Base-by-base conservation (phyloP, 1,140 invertebrate genomes). In the Panonychus citri region DNA sequence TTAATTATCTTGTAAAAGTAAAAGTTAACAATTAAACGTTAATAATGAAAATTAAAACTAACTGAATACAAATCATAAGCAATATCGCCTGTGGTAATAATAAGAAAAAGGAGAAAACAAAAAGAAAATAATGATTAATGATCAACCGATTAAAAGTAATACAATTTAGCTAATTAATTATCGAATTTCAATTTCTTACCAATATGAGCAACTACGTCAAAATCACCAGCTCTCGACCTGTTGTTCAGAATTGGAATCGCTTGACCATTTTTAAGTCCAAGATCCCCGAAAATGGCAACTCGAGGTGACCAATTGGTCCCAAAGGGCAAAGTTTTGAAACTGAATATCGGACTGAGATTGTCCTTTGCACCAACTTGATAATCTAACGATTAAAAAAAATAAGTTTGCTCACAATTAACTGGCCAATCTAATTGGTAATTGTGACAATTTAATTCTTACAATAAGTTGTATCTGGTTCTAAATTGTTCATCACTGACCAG, bases 51-150 rank as follows among this genome's bases (percentile, higher is more conserved):
- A 42, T 37, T 21, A 26, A 58, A 55, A 73, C 72, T 71, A 34
- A 79, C 78, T 1, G 77, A 73, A 70, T 88, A 72, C 82, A 97
- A 85, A 68, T 96, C 84, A 72, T 96, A 97, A 0, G 89, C 90
- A 74, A 96, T 85, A 75, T 93, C 88, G 1, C 67, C 66, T 63
- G 27, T n/a, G n/a, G n/a, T n/a, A 34, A 62, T 15, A 50, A 13
- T 7, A 48, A n/a, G 42, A 50, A 2, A 43, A 50, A 8, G 15
- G 34, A 53, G 24, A 51, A 61, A 40, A 21, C 43, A 26, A 24
- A 19, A 34, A 27, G 21, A 28, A 37, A 55, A 17, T 17, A 30
- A 26, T 10, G 19, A 30, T 37, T n/a, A 19, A 27, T 17, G 19
- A 3, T 40, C 7, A 7, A 40, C 19, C 39, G 7, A 7, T 40